A percentile compares a stretch with the other conserved stretches of the same genome.
Evolutionary conservation across 2,113 vertebrate species (phyloP).

Genomic region (Crypturellus undulatus): DNA sequence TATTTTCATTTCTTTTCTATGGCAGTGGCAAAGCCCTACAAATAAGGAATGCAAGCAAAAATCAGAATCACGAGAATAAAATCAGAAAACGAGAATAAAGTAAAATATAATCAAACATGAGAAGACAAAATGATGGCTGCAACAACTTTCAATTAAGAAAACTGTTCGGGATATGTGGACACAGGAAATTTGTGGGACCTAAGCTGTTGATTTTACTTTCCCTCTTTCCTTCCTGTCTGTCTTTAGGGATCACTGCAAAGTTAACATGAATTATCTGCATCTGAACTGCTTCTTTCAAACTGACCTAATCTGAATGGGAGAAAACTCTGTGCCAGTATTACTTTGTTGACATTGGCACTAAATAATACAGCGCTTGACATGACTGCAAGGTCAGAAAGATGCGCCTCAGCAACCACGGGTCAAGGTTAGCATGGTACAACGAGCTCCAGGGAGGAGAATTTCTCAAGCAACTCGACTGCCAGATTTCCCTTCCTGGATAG

Average conservation of each 20-base stretch:
- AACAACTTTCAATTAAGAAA: background rate
- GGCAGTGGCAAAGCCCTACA: background rate
- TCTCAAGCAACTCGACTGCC: rapidly evolving
- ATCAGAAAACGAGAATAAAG: background rate
- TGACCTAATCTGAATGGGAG: background rate
- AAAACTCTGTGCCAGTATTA: background rate
- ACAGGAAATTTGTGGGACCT: rapidly evolving
- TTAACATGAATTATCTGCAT: background rate
- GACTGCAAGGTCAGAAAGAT: background rate
- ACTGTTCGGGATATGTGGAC: rapidly evolving
- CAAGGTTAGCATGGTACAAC: rapidly evolving
- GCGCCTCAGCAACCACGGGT: background rate
- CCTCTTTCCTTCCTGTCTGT: background rate
- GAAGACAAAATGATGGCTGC: background rate
- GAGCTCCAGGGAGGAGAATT: background rate
- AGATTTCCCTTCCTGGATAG: background rate
- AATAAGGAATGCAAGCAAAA: background rate
- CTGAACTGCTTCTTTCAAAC: background rate
- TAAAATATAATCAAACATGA: rapidly evolving
- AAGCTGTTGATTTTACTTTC: background rate
- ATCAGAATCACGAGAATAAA: background rate
- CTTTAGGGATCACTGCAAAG: background rate
- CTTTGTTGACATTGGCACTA: background rate
- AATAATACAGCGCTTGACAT: rapidly evolving
- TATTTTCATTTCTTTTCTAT: background rate